Base-by-base conservation (phyloP, 2,888 invertebrate species). In the Vanessa cardui region DNA sequence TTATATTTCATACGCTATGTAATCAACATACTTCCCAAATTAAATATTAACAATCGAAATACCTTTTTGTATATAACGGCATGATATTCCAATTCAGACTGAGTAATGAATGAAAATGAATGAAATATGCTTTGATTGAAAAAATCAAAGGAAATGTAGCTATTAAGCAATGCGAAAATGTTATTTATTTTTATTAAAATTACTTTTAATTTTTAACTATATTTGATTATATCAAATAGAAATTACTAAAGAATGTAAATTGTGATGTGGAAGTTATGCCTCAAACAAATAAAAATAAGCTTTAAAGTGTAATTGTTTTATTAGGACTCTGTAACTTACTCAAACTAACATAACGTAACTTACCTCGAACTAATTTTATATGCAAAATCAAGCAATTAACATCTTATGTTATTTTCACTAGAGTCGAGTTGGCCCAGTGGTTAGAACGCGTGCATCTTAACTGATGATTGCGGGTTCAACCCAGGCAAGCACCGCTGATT, bases 261-360 rank as follows among this genome's bases (percentile, higher is more conserved):
- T 84, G 82, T 81, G 80, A 87, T 88, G 88, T 88, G 87, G 86
- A 88, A 87, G 85, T 81, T 78, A 78, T n/a, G 33, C 87, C 87
- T 90, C 89, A 81, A 82, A 81, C 77, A 80, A 87, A 85, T 84
- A 87, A 82, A 83, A 79, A 77, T 76, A 78, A 77, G 75, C 73
- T 76, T 77, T 78, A 72, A 64, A 46, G 20, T 60, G 69, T 63
- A 60, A 71, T 66, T 66, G 26, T 62, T 69, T 73, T 64, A 20
- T 45, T 33, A 21, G 20, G 39, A 39, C 9, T 12, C 12, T 39
- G 4, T 12, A n/a, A n/a, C n/a, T n/a, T n/a, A n/a, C n/a, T n/a
- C n/a, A n/a, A n/a, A n/a, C n/a, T n/a, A n/a, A n/a, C n/a, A n/a
- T 4, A 39, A 12, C 12, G 12, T 39, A 26, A 26, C 5, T 26